phyloP scores from a whole-genome alignment of 2,888 invertebrate species.

The Apeira syringaria region DNA sequence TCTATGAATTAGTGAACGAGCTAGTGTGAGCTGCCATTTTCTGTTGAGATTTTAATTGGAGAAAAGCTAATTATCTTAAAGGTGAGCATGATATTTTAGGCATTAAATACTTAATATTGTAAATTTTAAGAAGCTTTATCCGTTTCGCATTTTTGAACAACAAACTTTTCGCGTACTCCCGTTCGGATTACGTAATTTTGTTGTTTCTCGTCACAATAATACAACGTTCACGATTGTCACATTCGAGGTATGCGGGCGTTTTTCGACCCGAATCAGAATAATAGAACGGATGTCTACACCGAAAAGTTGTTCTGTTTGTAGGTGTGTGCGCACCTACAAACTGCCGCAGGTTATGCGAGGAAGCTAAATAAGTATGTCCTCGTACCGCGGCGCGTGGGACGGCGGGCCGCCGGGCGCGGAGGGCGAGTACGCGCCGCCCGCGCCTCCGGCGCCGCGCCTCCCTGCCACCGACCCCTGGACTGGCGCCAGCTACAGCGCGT shows the following conservation, averaged over 20 bases:
- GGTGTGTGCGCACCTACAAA: constrained; percentile 85
- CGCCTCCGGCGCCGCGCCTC: constrained; percentile 63
- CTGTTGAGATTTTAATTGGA: constrained; percentile 48
- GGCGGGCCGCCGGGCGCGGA: constrained; percentile 82
- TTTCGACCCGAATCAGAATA: constrained; percentile 53
- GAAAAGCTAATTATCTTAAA: constrained; percentile 56
- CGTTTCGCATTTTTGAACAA: constrained; percentile 52
- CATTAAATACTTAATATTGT: constrained; percentile 45
- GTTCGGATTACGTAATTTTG: constrained; percentile 79
- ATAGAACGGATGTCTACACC: constrained; percentile 84
- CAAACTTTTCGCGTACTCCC: constrained; percentile 47
- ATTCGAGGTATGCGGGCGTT: constrained; percentile 54
- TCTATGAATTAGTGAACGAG: constrained; percentile 57
- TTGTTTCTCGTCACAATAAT: constrained; percentile 67
- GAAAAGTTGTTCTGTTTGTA: constrained; percentile 88
- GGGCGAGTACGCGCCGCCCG: constrained; percentile 71
- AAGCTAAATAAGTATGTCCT: constrained; percentile 72
- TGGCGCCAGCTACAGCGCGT: constrained; percentile 72
- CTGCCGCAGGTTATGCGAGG: constrained; percentile 82
- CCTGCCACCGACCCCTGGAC: constrained; percentile 77
- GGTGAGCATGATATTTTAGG: constrained; percentile 70
- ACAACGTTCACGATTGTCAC: constrained; percentile 59
- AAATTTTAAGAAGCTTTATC: constrained; percentile 43
- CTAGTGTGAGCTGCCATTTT: constrained; percentile 79
- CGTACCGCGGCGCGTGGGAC: constrained; percentile 78